A percentile compares a stretch with the other conserved stretches of the same genome.
Conservation (phyloP, 2,888 invertebrate genomes). For the Philopedon plagiatum region DNA sequence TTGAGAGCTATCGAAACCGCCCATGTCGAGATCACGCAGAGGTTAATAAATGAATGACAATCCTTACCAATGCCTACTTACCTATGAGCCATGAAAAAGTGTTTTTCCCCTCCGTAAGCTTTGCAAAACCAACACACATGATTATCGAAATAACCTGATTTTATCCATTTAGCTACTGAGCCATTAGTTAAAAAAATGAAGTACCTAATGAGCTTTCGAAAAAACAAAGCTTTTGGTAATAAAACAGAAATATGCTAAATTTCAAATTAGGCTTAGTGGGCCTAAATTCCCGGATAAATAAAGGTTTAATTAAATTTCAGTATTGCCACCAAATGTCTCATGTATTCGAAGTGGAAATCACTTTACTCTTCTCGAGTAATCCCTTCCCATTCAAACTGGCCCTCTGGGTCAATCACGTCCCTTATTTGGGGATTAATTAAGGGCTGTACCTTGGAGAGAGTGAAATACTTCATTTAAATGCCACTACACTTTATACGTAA, state of each 20-base stretch:
- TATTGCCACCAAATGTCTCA: background rate
- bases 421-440: conserved; percentile 48
- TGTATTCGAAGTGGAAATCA: conserved; percentile 7
- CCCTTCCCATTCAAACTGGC: conserved; percentile 17
- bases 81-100: too few relatives aligned
- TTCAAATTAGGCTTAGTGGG: background rate
- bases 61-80: too few relatives aligned
- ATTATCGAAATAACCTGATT: too few relatives aligned
- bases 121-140: too few relatives aligned
- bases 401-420: conserved; percentile 47
- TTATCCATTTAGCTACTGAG: too few relatives aligned
- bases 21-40: too few relatives aligned
- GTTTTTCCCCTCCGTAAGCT: too few relatives aligned
- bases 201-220: too few relatives aligned
- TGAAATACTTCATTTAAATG: conserved; percentile 42
- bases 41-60: too few relatives aligned
- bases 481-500: conserved; percentile 29
- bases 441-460: conserved; percentile 37
- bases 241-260: background rate
- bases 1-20: too few relatives aligned
- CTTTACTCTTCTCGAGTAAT: background rate
- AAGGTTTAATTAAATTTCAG: conserved; percentile 4
- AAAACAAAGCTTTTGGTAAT: background rate
- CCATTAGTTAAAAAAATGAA: too few relatives aligned
- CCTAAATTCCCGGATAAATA: background rate